Conservation (phyloP, 2,797 vertebrate species). For the Lates japonicus region DNA sequence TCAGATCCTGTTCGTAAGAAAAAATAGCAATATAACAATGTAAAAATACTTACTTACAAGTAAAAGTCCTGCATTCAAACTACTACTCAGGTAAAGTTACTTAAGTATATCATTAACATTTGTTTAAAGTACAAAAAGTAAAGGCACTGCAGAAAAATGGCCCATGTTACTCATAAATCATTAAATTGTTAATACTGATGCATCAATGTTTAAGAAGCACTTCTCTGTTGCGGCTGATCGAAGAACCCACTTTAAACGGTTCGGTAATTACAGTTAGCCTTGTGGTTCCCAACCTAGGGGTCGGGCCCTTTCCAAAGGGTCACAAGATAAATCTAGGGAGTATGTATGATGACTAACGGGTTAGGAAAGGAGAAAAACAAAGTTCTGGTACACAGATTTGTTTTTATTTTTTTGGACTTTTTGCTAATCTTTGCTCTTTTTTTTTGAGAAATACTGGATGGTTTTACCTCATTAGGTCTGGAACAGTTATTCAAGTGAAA, state of each 20-base stretch:
- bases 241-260: background rate
- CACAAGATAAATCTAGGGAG: background rate
- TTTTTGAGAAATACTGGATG: background rate
- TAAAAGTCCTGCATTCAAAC: slow-evolving; percentile 5
- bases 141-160: background rate
- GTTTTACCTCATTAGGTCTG: background rate
- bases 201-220: background rate
- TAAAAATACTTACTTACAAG: background rate
- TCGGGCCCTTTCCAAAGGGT: background rate
- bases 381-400: too few relatives aligned
- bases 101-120: background rate
- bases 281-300: background rate
- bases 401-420: too few relatives aligned
- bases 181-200: background rate
- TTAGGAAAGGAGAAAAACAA: background rate
- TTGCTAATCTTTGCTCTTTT: background rate
- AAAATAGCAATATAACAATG: background rate
- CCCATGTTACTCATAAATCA: background rate
- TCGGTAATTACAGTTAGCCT: background rate
- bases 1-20: background rate
- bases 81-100: background rate
- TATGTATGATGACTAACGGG: background rate
- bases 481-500: background rate
- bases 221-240: background rate
- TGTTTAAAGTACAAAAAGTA: background rate